Base-by-base conservation (phyloP, 2,888 invertebrate genomes). In the Fragum sueziense region DNA sequence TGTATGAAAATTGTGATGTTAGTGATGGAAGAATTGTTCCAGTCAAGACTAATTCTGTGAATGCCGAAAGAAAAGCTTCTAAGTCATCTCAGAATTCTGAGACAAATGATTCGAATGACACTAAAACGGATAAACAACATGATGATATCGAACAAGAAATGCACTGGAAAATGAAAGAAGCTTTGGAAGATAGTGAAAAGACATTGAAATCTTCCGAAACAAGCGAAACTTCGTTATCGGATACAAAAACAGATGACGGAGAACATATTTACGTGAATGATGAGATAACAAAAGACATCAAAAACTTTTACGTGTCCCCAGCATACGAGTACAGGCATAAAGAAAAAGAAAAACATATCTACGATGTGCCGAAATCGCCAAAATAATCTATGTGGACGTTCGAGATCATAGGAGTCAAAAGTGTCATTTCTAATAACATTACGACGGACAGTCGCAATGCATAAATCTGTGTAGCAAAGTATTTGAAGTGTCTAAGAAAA, bases 1-100 rank as follows among this genome's bases (percentile, higher is more conserved):
- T 70, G 20, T 70, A 70, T 22, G 70, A 70, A 57, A 70, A 70
- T n/a, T 70, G 54, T 70, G 70, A 33, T 20, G 54, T 70, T 6
- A 22, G 3, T 1, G 25, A 29, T 14, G 70, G 70, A 7, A 34
- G 41, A 37, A 65, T 65, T 34, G 41, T 65, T n/a, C 65, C 37
- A 41, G 29, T 25, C 22, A 65, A 37, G 25, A 22, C 41, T 17
- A 25, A 41, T 25, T 27, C 41, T 0, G 41, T 65, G 2, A 25
- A 41, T n/a, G 37, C 65, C 7, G 41, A 65, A 65, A 41, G 25
- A 22, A 62, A 62, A 33, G 34, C 34, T 27, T 33, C 29, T 7
- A 34, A 62, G 33, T 20, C 25, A 3, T n/a, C n/a, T n/a, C n/a
- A n/a, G n/a, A n/a, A n/a, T n/a, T n/a, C n/a, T n/a, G n/a, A n/a